Conservation (phyloP, 2,888 invertebrate genomes). For the Nowickia ferox region DNA sequence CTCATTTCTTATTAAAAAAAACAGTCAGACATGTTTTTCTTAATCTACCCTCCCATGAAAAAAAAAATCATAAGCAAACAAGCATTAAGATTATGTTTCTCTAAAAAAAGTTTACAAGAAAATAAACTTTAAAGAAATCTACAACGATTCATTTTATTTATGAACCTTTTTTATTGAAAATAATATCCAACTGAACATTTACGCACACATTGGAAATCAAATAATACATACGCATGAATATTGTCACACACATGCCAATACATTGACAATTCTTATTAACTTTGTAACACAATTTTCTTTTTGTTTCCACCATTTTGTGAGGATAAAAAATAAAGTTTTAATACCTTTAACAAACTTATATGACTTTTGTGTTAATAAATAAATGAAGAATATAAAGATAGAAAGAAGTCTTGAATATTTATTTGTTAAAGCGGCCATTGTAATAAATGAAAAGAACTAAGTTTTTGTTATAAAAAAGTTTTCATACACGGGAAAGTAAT, state of each 20-base stretch:
- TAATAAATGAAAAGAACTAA: no score
- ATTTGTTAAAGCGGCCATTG: no score
- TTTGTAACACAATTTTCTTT: not conserved
- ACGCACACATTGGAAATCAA: not conserved
- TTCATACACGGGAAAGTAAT: no score
- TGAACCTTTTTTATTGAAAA: constrained; percentile 3
- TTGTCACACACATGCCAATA: not conserved
- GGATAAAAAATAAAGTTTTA: not conserved
- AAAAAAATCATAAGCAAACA: not conserved
- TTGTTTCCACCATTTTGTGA: not conserved
- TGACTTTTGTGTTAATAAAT: no score
- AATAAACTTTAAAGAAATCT: not conserved
- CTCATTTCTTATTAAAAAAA: not conserved
- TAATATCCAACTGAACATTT: not conserved
- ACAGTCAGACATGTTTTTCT: not conserved
- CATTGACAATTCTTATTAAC: not conserved
- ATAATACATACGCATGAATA: not conserved
- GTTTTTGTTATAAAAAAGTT: no score
- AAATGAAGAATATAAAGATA: no score
- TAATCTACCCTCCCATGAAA: no score
- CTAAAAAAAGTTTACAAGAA: not conserved
- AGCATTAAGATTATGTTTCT: not conserved
- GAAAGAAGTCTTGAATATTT: no score
- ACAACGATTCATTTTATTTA: constrained; percentile 4
- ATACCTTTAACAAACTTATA: no score